Conservation (phyloP, 2,888 invertebrate species). For the Aelia acuminata region DNA sequence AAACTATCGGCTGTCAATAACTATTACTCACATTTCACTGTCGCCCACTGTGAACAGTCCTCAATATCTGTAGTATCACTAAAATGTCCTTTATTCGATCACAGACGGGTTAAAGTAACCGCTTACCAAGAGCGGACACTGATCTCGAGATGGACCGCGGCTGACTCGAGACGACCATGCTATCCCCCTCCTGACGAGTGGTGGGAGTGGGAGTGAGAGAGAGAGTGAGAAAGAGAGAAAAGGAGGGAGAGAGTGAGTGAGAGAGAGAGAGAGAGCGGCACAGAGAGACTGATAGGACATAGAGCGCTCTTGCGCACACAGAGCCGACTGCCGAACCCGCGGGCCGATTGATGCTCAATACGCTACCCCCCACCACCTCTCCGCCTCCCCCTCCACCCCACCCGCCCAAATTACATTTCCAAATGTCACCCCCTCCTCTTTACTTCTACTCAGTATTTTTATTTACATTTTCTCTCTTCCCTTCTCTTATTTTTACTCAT, state of each 20-base stretch:
- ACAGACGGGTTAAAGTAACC: constrained; percentile 32
- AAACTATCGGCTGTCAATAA: constrained; percentile 53
- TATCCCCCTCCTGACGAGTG: constrained; percentile 40
- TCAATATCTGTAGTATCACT: background rate
- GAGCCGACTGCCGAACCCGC: constrained; percentile 67
- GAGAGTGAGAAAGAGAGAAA: background rate
- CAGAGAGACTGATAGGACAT: constrained; percentile 26
- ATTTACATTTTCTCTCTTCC: constrained; percentile 57
- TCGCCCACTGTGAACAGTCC: constrained; percentile 12
- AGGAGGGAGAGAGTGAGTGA: background rate
- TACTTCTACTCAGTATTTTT: constrained; percentile 56
- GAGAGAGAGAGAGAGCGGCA: background rate
- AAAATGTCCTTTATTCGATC: constrained; percentile 1
- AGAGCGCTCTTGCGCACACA: constrained; percentile 66
- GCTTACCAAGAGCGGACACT: constrained; percentile 28
- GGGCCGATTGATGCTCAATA: constrained; percentile 67
- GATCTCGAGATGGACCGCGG: constrained; percentile 41
- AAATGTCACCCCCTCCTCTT: constrained; percentile 59
- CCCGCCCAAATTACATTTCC: constrained; percentile 59
- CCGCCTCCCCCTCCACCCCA: constrained; percentile 64
- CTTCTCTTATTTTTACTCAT: constrained; percentile 56
- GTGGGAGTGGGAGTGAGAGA: constrained; percentile 39
- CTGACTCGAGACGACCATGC: constrained; percentile 44
- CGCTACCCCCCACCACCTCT: constrained; percentile 66
- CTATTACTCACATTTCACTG: constrained; percentile 51